Percentiles rank a stretch among this genome's conserved stretches.
Evolutionary conservation across 2,888 invertebrate genomes (phyloP).

Genomic region (Eurytoma adleriae): DNA sequence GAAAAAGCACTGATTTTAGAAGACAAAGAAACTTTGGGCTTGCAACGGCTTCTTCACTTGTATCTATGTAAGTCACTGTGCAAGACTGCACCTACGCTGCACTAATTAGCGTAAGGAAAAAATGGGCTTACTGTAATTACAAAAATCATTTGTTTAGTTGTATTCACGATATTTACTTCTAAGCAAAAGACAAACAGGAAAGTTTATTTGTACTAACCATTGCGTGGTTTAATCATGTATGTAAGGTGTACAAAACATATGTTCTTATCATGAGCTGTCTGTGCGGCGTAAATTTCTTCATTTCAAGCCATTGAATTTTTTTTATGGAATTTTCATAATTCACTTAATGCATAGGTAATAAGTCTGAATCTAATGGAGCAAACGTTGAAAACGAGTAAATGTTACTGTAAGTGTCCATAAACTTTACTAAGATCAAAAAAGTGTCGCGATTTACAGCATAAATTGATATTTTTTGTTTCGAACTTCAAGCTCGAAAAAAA

Average conservation of each 20-base stretch:
- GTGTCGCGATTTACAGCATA: conserved; percentile 50
- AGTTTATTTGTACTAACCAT: conserved; percentile 43
- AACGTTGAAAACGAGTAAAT: conserved; percentile 44
- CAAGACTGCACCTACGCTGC: conserved; percentile 4
- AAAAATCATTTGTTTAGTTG: conserved; percentile 29
- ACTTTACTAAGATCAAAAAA: conserved; percentile 50
- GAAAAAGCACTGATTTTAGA: conserved; percentile 20
- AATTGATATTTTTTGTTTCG: no score
- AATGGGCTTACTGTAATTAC: conserved; percentile 31
- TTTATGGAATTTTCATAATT: conserved; percentile 45
- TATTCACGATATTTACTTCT: conserved; percentile 22
- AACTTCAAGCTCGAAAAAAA: conserved; percentile 20
- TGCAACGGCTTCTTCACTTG: conserved; percentile 38
- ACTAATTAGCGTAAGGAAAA: conserved; percentile 29
- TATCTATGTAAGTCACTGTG: conserved; percentile 12
- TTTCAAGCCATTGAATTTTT: conserved; percentile 42
- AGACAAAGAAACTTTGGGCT: conserved; percentile 34
- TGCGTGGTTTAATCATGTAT: conserved; percentile 29
- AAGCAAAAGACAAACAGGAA: conserved; percentile 10
- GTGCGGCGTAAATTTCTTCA: conserved; percentile 22
- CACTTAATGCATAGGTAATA: conserved; percentile 45
- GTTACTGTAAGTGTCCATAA: conserved; percentile 53
- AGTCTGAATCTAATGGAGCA: conserved; percentile 49
- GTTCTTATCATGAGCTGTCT: conserved; percentile 33
- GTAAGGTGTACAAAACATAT: conserved; percentile 25